Evolutionary conservation across 30 jellyfish, hydroid and myxozoan species (phyloP), one percentile per base, ranked within the genome.

Genomic region (Mastigias papua): DNA sequence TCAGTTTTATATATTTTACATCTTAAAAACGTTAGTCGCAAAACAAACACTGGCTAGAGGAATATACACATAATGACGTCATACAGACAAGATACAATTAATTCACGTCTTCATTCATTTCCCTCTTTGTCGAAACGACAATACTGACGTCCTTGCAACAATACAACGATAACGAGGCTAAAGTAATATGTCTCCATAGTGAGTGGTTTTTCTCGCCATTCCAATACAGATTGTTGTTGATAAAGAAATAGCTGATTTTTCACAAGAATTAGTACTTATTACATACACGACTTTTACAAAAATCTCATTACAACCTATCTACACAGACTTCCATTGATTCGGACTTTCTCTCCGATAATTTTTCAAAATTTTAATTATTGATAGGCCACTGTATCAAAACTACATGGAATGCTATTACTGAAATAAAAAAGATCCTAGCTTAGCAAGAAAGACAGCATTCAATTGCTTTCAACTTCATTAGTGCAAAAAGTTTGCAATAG

Each of bases 181-280:
- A 63, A 63, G 13, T 25, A 63, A 63, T 63, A 63, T 26, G 74
- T 63, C 74, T 63, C 35, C 74, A 1, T 23, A 15, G 69, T 22
- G 13, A n/a, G 74, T 25, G 8, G 37, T 25, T 63, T 4, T 6
- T 1, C 19, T 58, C 42, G 26, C 13, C 23, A 5, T 7, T 63
- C 13, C 19, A 63, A 8, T 63, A 42, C 15, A 63, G 42, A 5
- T 63, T 13, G 19, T 19, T 13, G n/a, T 42, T 42, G 54, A n/a
- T 63, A 0, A 63, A 23, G 0, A 25, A 23, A n/a, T 63, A 42
- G 3, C 20, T 54, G 67, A 21, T 2, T 21, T 54, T 21, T 5
- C 25, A 54, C 67, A 54, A 54, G 25, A 54, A 25, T 54, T 21
- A 25, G 35, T 63, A 1, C 42, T 63, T n/a, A 2, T 63, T 17